Evolutionary conservation across 2,888 invertebrate genomes (phyloP).

Genomic region (Odontothrips loti): DNA sequence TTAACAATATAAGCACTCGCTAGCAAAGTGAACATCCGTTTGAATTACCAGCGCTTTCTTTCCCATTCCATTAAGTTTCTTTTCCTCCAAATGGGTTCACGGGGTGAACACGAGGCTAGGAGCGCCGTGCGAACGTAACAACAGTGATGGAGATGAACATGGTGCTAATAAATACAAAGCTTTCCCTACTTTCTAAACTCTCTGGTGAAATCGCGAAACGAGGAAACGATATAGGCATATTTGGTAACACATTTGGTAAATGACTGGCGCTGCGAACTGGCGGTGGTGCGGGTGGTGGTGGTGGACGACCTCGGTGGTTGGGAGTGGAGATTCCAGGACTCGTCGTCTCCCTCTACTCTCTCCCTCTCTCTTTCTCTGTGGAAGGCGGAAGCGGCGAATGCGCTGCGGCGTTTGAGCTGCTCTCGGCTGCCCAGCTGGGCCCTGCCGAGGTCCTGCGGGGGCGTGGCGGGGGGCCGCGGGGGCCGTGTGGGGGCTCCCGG

Average conservation of each 20-base stretch:
- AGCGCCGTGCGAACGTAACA: neutral
- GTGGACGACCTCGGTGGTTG: neutral
- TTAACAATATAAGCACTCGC: neutral
- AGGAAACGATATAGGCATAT: neutral
- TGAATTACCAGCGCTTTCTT: neutral
- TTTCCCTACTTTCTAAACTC: neutral
- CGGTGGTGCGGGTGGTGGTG: too few relatives aligned
- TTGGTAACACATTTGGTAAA: neutral
- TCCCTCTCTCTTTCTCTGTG: neutral
- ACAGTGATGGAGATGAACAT: neutral
- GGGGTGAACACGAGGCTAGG: too few relatives aligned
- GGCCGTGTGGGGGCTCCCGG: constrained; percentile 50
- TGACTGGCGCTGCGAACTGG: neutral
- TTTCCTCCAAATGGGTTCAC: too few relatives aligned
- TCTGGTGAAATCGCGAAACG: constrained; percentile 10
- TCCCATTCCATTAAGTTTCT: too few relatives aligned
- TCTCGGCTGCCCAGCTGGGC: neutral
- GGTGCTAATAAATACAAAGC: constrained; percentile 20
- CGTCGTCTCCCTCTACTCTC: neutral
- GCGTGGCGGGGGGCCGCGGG: constrained; percentile 50
- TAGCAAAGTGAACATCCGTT: neutral
- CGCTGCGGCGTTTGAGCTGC: neutral
- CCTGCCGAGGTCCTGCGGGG: neutral
- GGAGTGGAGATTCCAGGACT: neutral
- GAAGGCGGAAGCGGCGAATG: neutral